A percentile compares a stretch with the other conserved stretches of the same genome.
Conservation (phyloP, 1,140 invertebrate genomes). For the Musca domestica region DNA sequence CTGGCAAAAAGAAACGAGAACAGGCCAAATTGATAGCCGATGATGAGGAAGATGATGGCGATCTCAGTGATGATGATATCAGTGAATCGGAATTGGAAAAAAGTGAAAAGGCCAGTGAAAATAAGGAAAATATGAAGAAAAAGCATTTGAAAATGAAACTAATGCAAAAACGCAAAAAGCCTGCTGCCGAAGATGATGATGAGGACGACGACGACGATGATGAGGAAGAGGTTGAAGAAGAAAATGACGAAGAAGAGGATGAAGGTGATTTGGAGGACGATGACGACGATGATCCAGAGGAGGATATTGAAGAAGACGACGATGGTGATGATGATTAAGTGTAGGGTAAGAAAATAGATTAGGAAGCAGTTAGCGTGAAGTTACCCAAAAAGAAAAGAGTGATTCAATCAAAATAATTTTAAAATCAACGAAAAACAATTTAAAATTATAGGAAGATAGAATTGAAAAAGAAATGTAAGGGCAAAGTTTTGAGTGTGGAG, state of each 20-base stretch:
- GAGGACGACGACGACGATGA: background rate
- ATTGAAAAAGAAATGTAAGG: too few relatives aligned
- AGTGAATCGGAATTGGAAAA: slow-evolving; percentile 7
- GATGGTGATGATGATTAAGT: slow-evolving; percentile 25
- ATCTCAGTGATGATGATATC: slow-evolving; percentile 5
- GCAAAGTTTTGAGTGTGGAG: too few relatives aligned
- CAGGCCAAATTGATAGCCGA: slow-evolving; percentile 22
- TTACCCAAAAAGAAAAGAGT: background rate
- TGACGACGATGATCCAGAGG: slow-evolving; percentile 18
- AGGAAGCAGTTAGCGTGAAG: background rate
- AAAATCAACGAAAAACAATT: background rate
- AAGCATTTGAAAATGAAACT: slow-evolving; percentile 11
- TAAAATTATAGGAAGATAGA: slow-evolving; percentile 5
- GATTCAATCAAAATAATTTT: background rate
- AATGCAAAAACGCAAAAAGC: background rate
- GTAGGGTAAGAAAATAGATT: background rate
- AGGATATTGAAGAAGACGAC: slow-evolving; percentile 25
- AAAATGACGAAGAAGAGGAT: slow-evolving; percentile 25
- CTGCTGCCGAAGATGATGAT: background rate
- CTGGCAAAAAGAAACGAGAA: slow-evolving; percentile 27
- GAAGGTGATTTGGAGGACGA: slow-evolving; percentile 19
- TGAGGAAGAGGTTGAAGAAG: slow-evolving; percentile 22
- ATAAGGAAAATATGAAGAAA: slow-evolving; percentile 25
- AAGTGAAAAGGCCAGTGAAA: slow-evolving; percentile 20
- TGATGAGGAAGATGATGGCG: slow-evolving; percentile 29